These are phyloP conservation scores for Musca vetustissima DNA, from an alignment of 1,140 invertebrate genomes.

Conservation along the genomic window DNA sequence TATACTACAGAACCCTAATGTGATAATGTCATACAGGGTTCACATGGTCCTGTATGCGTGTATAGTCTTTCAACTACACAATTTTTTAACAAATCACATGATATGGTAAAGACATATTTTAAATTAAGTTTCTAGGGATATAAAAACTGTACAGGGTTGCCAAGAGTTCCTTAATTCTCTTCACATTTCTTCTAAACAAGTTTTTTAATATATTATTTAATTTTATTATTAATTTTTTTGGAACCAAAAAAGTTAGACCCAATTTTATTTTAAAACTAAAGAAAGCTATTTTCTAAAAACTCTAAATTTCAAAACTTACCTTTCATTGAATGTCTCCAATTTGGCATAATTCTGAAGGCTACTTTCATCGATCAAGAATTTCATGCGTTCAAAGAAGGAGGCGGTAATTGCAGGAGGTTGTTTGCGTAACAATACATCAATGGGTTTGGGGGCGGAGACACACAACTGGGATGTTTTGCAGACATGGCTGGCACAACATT, in stretches of 20 bases:
- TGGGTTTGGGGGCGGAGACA: conserved; percentile 88
- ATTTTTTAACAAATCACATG: too few species aligned
- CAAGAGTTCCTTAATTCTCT: too few species aligned
- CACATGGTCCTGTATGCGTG: not conserved
- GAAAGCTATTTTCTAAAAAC: not conserved
- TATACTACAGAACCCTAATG: too few species aligned
- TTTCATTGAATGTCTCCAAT: conserved; percentile 93
- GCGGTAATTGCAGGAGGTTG: conserved; percentile 94
- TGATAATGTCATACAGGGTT: too few species aligned
- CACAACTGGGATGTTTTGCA: conserved; percentile 88
- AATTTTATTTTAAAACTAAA: not conserved
- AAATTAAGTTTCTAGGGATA: too few species aligned
- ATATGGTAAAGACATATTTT: too few species aligned
- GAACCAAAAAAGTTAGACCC: not conserved
- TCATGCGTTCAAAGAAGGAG: conserved; percentile 97
- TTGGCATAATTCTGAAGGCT: conserved; percentile 96
- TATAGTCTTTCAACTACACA: too few species aligned
- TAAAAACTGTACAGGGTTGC: too few species aligned
- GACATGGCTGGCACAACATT: conserved; percentile 83
- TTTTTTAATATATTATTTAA: not conserved
- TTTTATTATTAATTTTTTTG: not conserved
- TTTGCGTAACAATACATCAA: conserved; percentile 89
- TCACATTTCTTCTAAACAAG: not conserved
- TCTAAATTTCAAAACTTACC: conserved; percentile 65
- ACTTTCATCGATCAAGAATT: conserved; percentile 96